phyloP scores from a whole-genome alignment of 1,140 invertebrate species.

The Armadillidium nasatum region DNA sequence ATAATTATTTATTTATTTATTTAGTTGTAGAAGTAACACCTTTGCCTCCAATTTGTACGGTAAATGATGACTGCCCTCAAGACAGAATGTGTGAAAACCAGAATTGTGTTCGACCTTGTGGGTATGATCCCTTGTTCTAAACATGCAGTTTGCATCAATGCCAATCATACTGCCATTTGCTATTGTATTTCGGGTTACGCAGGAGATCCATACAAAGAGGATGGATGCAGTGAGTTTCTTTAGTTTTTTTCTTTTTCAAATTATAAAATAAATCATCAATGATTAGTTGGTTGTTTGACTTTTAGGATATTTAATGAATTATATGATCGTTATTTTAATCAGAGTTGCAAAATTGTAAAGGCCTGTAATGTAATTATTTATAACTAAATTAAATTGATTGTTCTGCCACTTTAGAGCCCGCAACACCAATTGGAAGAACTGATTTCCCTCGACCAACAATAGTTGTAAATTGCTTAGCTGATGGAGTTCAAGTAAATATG shows the following conservation, averaged over 20 bases:
- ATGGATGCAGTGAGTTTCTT: constrained; percentile 59
- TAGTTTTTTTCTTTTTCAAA: not conserved
- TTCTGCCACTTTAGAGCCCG: not conserved
- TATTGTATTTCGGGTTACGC: constrained; percentile 65
- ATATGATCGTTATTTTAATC: too few relatives aligned
- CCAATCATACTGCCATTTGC: constrained; percentile 71
- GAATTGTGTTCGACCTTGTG: constrained; percentile 71
- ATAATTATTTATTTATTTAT: not conserved
- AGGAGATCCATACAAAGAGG: constrained; percentile 60
- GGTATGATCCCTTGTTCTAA: constrained; percentile 65
- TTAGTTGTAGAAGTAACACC: constrained; percentile 40
- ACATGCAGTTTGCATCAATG: constrained; percentile 72
- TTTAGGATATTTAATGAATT: not conserved
- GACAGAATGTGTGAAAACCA: constrained; percentile 65
- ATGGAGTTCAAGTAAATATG: constrained; percentile 83
- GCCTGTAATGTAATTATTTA: not conserved
- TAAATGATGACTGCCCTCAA: constrained; percentile 70
- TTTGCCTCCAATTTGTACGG: constrained; percentile 60
- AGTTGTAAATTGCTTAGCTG: constrained; percentile 80
- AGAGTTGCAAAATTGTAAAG: too few relatives aligned
- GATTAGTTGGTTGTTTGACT: too few relatives aligned
- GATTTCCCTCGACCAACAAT: constrained; percentile 81
- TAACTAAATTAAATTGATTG: not conserved
- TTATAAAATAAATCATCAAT: too few relatives aligned
- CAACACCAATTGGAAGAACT: constrained; percentile 56